phyloP scores from a whole-genome alignment of 2,888 invertebrate species.

The Cantharis rufa region DNA sequence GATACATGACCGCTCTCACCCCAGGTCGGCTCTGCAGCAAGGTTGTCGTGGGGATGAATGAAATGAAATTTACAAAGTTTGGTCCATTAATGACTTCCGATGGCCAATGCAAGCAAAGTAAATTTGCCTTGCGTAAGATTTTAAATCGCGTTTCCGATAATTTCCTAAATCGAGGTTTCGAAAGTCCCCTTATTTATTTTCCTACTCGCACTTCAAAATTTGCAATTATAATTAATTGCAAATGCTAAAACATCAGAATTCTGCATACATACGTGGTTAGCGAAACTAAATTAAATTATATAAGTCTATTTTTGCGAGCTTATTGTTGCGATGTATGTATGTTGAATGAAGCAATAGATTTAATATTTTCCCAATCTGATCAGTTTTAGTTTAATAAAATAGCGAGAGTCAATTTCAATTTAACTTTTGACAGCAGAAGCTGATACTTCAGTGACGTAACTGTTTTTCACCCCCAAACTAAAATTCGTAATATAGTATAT shows the following conservation, averaged over 20 bases:
- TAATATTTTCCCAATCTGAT: neutral
- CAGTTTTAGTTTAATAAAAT: neutral
- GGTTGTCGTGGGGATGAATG: too few relatives aligned
- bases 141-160: neutral
- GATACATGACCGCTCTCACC: neutral
- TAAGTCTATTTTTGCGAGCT: neutral
- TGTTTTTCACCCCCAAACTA: neutral
- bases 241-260: neutral
- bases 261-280: neutral
- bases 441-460: neutral
- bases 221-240: neutral
- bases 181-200: neutral
- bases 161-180: neutral
- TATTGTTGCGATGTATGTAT: too few relatives aligned
- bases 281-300: neutral
- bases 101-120: neutral
- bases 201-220: neutral
- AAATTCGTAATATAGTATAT: neutral
- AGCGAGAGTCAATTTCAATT: neutral
- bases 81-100: neutral
- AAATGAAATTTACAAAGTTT: neutral
- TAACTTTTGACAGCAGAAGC: neutral
- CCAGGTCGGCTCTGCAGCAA: neutral
- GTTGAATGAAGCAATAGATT: neutral
- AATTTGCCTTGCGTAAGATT: neutral